These are phyloP conservation scores for Cephus cinctus DNA, from an alignment of 1,140 invertebrate genomes.

Conservation along the genomic window DNA sequence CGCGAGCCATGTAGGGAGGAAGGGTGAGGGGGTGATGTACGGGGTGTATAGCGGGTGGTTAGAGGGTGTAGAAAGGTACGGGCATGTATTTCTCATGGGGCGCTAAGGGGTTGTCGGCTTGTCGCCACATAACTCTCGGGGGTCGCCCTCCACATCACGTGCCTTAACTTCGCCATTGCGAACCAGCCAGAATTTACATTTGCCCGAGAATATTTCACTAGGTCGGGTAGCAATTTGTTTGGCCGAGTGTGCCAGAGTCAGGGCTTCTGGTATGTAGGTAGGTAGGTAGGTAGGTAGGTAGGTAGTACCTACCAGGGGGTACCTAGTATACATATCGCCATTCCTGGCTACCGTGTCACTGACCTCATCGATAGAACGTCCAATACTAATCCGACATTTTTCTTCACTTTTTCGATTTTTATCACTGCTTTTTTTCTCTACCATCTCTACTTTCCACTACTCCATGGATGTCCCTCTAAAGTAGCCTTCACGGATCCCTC, in stretches of 20 bases:
- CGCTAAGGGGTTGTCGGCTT: constrained; percentile 41
- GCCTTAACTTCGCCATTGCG: constrained; percentile 25
- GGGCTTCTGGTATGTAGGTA: neutral
- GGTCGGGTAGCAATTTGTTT: constrained; percentile 29
- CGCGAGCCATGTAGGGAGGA: neutral
- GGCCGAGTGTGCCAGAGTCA: constrained; percentile 16
- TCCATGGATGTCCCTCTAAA: too few relatives aligned
- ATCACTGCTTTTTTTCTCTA: too few relatives aligned
- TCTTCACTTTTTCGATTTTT: too few relatives aligned
- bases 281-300: too few relatives aligned
- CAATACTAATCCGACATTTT: neutral
- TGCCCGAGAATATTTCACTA: constrained; percentile 28
- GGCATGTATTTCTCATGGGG: constrained; percentile 36
- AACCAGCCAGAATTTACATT: constrained; percentile 32
- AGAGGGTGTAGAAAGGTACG: neutral
- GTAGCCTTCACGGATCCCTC: too few relatives aligned
- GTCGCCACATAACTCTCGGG: constrained; percentile 38
- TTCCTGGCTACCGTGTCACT: neutral
- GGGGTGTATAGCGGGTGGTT: neutral
- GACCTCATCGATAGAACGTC: neutral
- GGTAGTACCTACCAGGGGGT: too few relatives aligned
- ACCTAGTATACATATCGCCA: neutral
- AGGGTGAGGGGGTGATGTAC: neutral
- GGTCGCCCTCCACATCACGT: constrained; percentile 3
- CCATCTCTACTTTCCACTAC: too few relatives aligned